Conservation (phyloP, 2,113 vertebrate genomes). For the Parus major region DNA sequence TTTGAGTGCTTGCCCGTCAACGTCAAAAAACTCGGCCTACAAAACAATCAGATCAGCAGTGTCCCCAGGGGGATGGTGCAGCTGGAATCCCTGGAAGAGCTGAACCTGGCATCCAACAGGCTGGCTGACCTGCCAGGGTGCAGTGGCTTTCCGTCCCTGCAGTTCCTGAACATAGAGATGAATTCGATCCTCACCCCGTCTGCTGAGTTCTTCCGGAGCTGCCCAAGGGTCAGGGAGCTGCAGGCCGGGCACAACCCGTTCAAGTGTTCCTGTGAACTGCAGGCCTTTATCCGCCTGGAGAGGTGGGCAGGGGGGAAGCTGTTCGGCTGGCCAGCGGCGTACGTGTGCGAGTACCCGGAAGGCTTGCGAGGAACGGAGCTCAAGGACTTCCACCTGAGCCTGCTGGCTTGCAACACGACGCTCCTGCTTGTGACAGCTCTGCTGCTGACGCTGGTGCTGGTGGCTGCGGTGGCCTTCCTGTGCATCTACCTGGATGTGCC, state of each 20-base stretch:
- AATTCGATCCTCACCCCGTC: constrained; percentile 19
- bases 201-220: background rate
- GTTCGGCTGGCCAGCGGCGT: constrained; percentile 78
- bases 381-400: constrained; percentile 73
- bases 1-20: constrained; percentile 84
- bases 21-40: constrained; percentile 70
- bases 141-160: constrained; percentile 63
- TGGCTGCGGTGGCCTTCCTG: constrained; percentile 43
- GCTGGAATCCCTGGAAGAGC: constrained; percentile 72
- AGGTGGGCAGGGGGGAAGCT: constrained; percentile 44
- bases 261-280: constrained; percentile 82
- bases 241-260: constrained; percentile 83
- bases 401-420: constrained; percentile 75
- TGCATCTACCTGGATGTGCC: constrained; percentile 81
- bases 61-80: constrained; percentile 61
- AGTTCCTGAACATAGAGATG: constrained; percentile 66
- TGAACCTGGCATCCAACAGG: constrained; percentile 84
- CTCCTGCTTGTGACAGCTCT: constrained; percentile 77
- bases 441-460: constrained; percentile 60
- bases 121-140: constrained; percentile 83
- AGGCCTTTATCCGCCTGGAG: constrained; percentile 68
- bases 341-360: constrained; percentile 82
- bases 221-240: constrained; percentile 58
- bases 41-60: constrained; percentile 78
- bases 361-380: constrained; percentile 64